Evolutionary conservation across 2,888 invertebrate genomes (phyloP), one percentile per base, ranked within the genome.

Genomic region (Malacosoma neustria): DNA sequence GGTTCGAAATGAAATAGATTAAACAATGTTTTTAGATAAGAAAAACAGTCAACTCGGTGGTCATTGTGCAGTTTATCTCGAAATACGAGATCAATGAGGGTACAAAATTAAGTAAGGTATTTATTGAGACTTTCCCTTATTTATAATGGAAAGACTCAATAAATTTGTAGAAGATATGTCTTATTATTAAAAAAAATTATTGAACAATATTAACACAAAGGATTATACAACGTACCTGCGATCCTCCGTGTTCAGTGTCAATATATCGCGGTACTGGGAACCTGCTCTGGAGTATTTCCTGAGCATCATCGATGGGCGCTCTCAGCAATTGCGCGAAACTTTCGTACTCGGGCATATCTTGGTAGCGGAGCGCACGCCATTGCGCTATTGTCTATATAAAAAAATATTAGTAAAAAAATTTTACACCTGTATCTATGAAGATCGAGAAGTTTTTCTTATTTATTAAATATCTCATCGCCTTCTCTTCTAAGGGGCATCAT

Each of bases 201-300:
- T 22, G 3, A 7, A 22, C 4, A 22, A 22, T n/a, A n/a, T n/a
- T n/a, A 22, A 22, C 1, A 22, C 3, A 22, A 22, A 22, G 6
- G 7, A 7, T 2, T 22, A 22, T 22, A 2, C 5, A 22, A 41
- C 41, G 15, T 37, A 64, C 82, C 80, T 99, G 99, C 1, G 98
- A 98, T 7, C 98, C 99, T n/a, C 98, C 99, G 61, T 98, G 96
- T 69, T 99, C 98, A 0, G 99, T 99, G 72, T 98, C 98, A 53
- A 99, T 99, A 72, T 99, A 99, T 38, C 99, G 89, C 6, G 99
- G 99, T 89, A 99, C 98, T 1, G 99, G 99, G 86, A 99, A 99
- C 42, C 99, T 89, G 14, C 94, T 96, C 69, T 94, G 93, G 44
- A 99, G 87, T 54, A 99, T 98, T 76, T 98, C 98, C 67, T 97